A percentile compares a stretch with the other conserved stretches of the same genome.
Conservation (phyloP, 2,888 invertebrate species). For the Lucinisca nassula region DNA sequence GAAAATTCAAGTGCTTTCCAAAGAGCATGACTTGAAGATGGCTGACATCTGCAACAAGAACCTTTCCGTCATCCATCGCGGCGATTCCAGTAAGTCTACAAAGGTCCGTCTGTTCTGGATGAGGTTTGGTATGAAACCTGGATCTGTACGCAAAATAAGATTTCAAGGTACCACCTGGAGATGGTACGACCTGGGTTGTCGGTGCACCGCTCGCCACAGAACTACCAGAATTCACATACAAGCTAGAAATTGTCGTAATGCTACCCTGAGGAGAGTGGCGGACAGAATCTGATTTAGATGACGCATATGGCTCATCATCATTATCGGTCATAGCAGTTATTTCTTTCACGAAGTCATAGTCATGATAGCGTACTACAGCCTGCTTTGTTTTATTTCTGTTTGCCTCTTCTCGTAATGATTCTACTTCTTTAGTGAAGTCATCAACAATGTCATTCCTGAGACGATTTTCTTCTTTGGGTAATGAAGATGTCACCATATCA, state of each 20-base stretch:
- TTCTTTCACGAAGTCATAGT: constrained; percentile 55
- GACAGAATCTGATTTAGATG: neutral
- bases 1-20: constrained; percentile 54
- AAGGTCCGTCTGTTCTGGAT: constrained; percentile 56
- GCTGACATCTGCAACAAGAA: constrained; percentile 60
- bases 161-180: constrained; percentile 10
- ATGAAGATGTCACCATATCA: neutral
- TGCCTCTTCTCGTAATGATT: neutral
- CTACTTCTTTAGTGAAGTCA: neutral
- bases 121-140: constrained; percentile 60
- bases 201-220: neutral
- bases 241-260: neutral
- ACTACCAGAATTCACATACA: neutral
- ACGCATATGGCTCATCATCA: neutral
- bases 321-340: constrained; percentile 41
- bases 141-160: constrained; percentile 55
- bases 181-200: neutral
- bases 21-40: constrained; percentile 62
- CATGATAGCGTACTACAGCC: constrained; percentile 45
- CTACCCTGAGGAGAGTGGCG: neutral
- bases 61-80: constrained; percentile 53
- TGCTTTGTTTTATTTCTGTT: constrained; percentile 12
- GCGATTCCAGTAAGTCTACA: constrained; percentile 57
- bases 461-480: neutral
- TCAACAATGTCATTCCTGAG: neutral